These are phyloP conservation scores for Blastobasis adustella DNA, from an alignment of 2,888 invertebrate species.

Conservation along the genomic window DNA sequence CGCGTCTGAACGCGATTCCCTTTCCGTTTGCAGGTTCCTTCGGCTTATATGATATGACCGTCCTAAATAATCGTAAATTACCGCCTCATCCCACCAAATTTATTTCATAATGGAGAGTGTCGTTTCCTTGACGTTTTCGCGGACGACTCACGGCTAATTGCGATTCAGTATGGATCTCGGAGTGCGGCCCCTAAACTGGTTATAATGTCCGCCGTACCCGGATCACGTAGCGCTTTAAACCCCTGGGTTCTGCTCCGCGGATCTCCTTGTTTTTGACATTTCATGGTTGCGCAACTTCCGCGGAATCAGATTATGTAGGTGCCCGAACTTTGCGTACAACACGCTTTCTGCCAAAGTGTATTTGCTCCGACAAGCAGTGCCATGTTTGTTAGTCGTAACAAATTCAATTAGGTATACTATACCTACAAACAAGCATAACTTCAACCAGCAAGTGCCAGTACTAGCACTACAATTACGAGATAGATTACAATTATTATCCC, in stretches of 20 bases:
- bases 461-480: too few species aligned
- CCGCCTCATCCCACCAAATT: not conserved
- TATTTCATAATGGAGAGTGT: constrained; percentile 30
- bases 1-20: too few species aligned
- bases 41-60: too few species aligned
- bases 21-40: too few species aligned
- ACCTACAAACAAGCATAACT: too few species aligned
- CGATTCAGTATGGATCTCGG: constrained; percentile 53
- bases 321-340: not conserved
- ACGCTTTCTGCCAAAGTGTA: too few species aligned
- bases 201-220: constrained; percentile 46
- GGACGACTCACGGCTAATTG: constrained; percentile 43
- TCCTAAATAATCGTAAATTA: not conserved
- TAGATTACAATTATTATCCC: too few species aligned
- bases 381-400: too few species aligned
- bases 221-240: constrained; percentile 50
- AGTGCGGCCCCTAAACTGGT: constrained; percentile 47
- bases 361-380: too few species aligned
- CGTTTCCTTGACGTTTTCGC: constrained; percentile 38
- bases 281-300: constrained; percentile 39
- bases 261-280: constrained; percentile 59
- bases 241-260: constrained; percentile 44
- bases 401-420: too few species aligned
- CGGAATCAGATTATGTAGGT: constrained; percentile 10
- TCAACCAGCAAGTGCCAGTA: too few species aligned